Conservation (phyloP, 1,140 invertebrate species). For the Cydia pomonella region DNA sequence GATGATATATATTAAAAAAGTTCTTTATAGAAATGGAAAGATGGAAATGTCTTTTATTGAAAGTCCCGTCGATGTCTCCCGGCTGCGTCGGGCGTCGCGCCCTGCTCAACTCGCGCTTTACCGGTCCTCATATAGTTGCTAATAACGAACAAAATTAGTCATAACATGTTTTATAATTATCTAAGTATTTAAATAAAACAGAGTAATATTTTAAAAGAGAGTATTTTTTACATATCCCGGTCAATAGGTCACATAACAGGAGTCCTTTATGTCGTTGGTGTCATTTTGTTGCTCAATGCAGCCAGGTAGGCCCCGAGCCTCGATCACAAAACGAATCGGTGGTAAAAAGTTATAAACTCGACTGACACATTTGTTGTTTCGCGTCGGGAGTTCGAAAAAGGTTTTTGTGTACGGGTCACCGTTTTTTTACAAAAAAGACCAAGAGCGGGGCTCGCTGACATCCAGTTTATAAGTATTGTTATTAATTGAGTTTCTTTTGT, state of each 20-base stretch:
- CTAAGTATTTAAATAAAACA: conserved; percentile 78
- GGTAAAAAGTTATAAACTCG: conserved; percentile 15
- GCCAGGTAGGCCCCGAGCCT: conserved; percentile 33
- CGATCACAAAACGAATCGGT: conserved; percentile 18
- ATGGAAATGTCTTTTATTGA: conserved; percentile 68
- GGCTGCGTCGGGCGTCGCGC: neutral
- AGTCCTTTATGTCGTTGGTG: conserved; percentile 33
- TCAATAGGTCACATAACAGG: conserved; percentile 43
- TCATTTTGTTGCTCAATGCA: neutral
- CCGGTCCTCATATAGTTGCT: neutral
- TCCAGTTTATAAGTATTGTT: conserved; percentile 25
- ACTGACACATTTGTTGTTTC: conserved; percentile 29
- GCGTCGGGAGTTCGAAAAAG: conserved; percentile 21
- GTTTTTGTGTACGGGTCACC: conserved; percentile 14
- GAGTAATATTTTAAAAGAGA: conserved; percentile 74
- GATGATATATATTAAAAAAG: conserved; percentile 75
- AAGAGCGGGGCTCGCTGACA: conserved; percentile 22
- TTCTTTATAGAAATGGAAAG: conserved; percentile 73
- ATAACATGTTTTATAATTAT: conserved; percentile 76
- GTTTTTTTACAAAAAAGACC: conserved; percentile 21
- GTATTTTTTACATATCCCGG: conserved; percentile 68
- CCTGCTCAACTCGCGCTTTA: neutral
- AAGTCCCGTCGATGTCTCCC: neutral
- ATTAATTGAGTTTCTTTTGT: conserved; percentile 29
- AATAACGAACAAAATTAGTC: conserved; percentile 51